These are phyloP conservation scores for Heliothis peltigera DNA, from an alignment of 2,888 invertebrate species.

Conservation along the genomic window DNA sequence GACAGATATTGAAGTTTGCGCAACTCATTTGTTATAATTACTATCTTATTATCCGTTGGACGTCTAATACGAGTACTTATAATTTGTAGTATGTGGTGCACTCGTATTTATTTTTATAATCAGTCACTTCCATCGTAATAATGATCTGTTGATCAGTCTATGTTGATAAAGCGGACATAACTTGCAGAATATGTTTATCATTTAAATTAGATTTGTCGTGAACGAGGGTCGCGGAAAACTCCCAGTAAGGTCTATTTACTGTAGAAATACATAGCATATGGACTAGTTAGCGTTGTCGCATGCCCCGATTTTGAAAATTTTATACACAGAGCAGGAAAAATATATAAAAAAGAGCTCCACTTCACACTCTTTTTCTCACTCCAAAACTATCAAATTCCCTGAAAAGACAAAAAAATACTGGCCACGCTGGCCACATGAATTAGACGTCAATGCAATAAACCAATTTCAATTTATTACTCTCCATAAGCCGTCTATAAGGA, in stretches of 20 bases:
- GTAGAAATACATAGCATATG: not conserved
- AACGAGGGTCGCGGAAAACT: constrained; percentile 53
- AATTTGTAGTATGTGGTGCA: constrained; percentile 22
- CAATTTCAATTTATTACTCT: too few species aligned
- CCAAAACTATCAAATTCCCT: too few species aligned
- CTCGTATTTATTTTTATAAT: constrained; percentile 9
- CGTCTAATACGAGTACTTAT: constrained; percentile 29
- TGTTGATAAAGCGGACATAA: constrained; percentile 20
- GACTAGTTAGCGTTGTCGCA: too few species aligned
- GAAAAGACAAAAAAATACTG: too few species aligned
- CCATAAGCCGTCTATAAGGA: not conserved
- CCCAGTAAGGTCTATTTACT: constrained; percentile 13
- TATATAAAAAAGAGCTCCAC: too few species aligned
- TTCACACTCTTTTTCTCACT: too few species aligned
- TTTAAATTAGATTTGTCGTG: constrained; percentile 57
- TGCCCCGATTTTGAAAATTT: too few species aligned
- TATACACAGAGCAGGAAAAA: too few species aligned
- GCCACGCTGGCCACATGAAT: too few species aligned
- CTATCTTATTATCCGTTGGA: constrained; percentile 38
- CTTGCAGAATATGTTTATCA: constrained; percentile 52
- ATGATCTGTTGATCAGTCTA: constrained; percentile 18
- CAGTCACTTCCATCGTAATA: constrained; percentile 13
- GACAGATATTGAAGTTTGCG: constrained; percentile 59
- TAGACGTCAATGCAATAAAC: too few species aligned
- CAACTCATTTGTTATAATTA: constrained; percentile 49